Base-by-base conservation (phyloP, 1,140 invertebrate genomes). In the Oncopodura yosiiana region DNA sequence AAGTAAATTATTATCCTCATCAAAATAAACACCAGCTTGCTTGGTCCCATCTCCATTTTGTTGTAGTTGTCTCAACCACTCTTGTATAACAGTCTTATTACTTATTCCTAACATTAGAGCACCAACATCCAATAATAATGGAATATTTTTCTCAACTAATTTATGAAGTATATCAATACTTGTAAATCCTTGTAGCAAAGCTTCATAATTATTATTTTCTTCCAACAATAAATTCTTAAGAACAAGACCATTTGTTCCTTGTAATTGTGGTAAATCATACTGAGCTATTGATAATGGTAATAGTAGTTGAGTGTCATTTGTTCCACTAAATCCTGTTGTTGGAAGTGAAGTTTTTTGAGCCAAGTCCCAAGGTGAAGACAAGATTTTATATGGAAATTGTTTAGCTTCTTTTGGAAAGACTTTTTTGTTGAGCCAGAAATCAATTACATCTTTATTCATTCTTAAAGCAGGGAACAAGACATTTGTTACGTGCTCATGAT, bases 291-390 rank as follows among this genome's bases (percentile, higher is more conserved):
- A 49, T 38, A 29, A 42, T 8, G 60, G 60, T 12, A 61, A 18
- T 8, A 61, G 23, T 3, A 49, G 12, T 36, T 58, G 38, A 2
- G 60, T 37, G 27, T 61, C 56, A 24, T 61, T 61, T n/a, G 60
- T 61, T 29, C 60, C 60, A 6, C 49, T 54, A 30, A 61, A 61
- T 27, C 60, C 60, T 2, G 55, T 58, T 18, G 49, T 57, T 3
- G 45, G 46, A 9, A 53, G 19, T 18, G n/a, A 30, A n/a, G 16
- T 36, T 21, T 46, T 43, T 1, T 39, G 3, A 39, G 44, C 49
- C 16, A 61, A 37, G 38, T 61, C 60, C 60, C 60, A 61, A 0
- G 60, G 49, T 9, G 45, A 37, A 8, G 39, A 45, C 0, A 43
- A 51, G 1, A 60, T 51, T 36, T 59, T 60, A 3, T 16, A 56